Conservation (phyloP, 2,797 vertebrate species). For the Dryobates pubescens region DNA sequence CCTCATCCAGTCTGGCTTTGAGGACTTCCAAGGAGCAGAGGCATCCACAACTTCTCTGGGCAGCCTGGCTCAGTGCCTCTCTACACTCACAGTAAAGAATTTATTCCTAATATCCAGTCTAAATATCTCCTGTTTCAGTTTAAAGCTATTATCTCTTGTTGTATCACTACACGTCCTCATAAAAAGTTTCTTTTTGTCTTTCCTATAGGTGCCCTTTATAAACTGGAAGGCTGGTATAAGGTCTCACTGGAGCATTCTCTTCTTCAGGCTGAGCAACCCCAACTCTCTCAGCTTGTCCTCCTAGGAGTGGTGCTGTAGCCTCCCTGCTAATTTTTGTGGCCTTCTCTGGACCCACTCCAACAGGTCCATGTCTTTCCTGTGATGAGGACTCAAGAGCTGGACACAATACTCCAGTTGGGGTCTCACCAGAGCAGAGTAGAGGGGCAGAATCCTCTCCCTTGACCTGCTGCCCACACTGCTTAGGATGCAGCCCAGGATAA, state of each 20-base stretch:
- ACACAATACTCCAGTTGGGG: too few species aligned
- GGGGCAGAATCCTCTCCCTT: background rate
- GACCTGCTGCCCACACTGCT: background rate
- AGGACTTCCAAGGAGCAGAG: background rate
- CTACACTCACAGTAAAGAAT: background rate
- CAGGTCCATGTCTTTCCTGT: background rate
- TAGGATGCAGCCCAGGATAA: background rate
- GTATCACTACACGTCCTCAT: background rate
- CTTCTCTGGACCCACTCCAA: background rate
- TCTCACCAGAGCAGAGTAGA: background rate
- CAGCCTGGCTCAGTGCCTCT: background rate
- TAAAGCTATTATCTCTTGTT: background rate
- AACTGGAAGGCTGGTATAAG: background rate
- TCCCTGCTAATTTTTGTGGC: background rate
- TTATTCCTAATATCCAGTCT: background rate
- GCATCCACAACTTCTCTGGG: background rate
- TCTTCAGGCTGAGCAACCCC: background rate
- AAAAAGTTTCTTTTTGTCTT: background rate
- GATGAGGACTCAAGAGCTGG: too few species aligned
- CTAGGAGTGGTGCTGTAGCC: background rate
- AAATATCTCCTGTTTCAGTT: background rate
- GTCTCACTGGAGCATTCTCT: background rate
- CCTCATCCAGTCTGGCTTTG: background rate
- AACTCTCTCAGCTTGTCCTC: background rate
- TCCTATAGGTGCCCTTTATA: background rate